These are phyloP conservation scores for Stomatorhinus walkeri DNA, from an alignment of 2,797 vertebrate genomes.

Conservation along the genomic window DNA sequence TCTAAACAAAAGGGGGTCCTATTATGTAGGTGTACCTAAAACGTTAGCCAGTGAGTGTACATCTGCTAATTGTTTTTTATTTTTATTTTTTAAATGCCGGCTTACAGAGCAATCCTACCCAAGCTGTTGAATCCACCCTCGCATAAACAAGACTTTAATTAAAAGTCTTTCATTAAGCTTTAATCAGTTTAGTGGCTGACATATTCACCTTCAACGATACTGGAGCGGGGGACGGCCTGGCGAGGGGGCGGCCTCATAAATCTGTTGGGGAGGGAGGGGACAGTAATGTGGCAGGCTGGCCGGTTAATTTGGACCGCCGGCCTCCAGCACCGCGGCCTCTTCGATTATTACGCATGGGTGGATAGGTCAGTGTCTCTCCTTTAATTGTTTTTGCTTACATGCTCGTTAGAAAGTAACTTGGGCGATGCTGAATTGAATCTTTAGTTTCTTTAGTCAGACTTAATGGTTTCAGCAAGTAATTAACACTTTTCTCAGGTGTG, in stretches of 20 bases:
- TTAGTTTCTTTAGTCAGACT: constrained; percentile 35
- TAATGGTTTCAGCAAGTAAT: constrained; percentile 34
- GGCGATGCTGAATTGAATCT: constrained; percentile 41
- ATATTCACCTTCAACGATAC: constrained; percentile 36
- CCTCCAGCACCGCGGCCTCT: constrained; percentile 4
- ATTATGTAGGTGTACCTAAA: not conserved
- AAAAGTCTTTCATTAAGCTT: constrained; percentile 48
- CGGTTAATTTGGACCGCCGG: constrained; percentile 24
- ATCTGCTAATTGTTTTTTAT: constrained; percentile 15
- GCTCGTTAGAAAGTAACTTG: constrained; percentile 51
- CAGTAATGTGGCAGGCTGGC: constrained; percentile 12
- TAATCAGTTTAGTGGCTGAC: constrained; percentile 39
- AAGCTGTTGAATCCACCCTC: constrained; percentile 23
- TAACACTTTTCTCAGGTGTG: constrained; percentile 27
- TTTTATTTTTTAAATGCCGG: constrained; percentile 37
- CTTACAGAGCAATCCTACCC: constrained; percentile 21
- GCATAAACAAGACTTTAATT: constrained; percentile 41
- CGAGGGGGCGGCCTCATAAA: constrained; percentile 30
- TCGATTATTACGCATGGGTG: constrained; percentile 30
- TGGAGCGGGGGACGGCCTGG: constrained; percentile 30
- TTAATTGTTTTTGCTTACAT: constrained; percentile 43
- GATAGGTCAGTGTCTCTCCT: constrained; percentile 29
- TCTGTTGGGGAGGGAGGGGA: constrained; percentile 15
- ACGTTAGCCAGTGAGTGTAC: not conserved
- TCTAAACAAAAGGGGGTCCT: not conserved